Conservation (phyloP, 2,113 vertebrate species). For the Notiomystis cincta region DNA sequence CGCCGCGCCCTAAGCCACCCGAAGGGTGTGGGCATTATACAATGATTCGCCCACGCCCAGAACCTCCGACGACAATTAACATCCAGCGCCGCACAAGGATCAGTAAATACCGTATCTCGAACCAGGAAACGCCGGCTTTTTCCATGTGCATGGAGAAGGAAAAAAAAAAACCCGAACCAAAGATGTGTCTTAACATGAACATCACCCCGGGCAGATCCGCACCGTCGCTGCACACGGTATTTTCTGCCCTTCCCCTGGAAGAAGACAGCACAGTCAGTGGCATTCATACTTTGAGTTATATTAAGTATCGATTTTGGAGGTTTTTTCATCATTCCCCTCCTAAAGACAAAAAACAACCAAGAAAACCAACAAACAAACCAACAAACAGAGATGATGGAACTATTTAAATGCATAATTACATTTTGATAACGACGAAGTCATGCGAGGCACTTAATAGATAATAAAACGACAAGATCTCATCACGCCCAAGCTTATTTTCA, state of each 20-base stretch:
- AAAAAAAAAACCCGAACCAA: not conserved
- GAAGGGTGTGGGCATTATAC: slow-evolving; percentile 52
- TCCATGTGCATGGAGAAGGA: not conserved
- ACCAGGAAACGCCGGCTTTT: not conserved
- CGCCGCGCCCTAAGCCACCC: slow-evolving; percentile 10
- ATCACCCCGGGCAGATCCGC: not conserved
- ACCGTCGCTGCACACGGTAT: accelerated
- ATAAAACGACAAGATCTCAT: slow-evolving; percentile 43
- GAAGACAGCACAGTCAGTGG: not conserved
- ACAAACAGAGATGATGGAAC: not conserved
- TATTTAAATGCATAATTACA: slow-evolving; percentile 16
- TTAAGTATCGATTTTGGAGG: not conserved
- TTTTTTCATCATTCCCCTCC: not conserved
- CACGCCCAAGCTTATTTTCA: slow-evolving; percentile 43
- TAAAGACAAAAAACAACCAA: not conserved
- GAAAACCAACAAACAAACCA: not conserved
- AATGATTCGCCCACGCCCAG: slow-evolving; percentile 45
- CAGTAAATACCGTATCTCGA: not conserved
- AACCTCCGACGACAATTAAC: slow-evolving; percentile 3
- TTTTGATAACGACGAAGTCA: slow-evolving; percentile 1
- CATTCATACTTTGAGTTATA: not conserved
- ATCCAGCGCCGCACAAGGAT: not conserved
- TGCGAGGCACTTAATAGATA: not conserved
- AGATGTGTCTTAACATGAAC: not conserved
- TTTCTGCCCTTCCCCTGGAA: not conserved